Conservation (phyloP, 2,888 invertebrate genomes). For the Thysanoteuthis rhombus region DNA sequence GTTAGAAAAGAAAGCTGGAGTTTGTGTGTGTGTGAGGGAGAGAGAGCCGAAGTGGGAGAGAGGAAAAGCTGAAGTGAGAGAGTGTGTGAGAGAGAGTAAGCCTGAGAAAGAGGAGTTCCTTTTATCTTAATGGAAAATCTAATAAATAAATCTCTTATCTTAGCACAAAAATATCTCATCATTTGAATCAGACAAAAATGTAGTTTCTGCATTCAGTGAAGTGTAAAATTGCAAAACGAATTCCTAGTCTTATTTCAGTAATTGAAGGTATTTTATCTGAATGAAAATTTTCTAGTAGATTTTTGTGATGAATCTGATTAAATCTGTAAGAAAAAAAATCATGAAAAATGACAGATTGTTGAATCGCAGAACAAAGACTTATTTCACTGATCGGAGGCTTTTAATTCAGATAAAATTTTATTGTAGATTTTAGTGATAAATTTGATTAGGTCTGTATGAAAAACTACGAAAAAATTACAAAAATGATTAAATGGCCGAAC, state of each 20-base stretch:
- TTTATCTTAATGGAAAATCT: not conserved
- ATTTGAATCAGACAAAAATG: not conserved
- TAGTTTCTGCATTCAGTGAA: not conserved
- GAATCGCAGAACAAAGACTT: too few species aligned
- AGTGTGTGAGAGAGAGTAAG: not conserved
- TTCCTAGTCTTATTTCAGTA: not conserved
- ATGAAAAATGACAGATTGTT: too few species aligned
- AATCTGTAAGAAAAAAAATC: too few species aligned
- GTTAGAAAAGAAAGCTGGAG: too few species aligned
- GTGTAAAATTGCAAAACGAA: not conserved
- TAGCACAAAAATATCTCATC: not conserved
- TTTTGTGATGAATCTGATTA: not conserved
- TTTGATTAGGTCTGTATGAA: too few species aligned
- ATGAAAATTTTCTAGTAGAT: not conserved
- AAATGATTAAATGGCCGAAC: too few species aligned
- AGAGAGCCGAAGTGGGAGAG: not conserved
- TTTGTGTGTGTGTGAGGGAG: too few species aligned
- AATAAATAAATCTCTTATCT: not conserved
- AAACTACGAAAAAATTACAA: too few species aligned
- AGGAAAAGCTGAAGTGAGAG: not conserved
- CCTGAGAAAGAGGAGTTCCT: not conserved
- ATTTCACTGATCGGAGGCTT: too few species aligned
- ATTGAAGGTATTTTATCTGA: not conserved
- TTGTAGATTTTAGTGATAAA: too few species aligned
- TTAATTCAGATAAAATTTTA: too few species aligned